Base-by-base conservation (phyloP, 2,797 vertebrate species). In the Pangasius krempfi region DNA sequence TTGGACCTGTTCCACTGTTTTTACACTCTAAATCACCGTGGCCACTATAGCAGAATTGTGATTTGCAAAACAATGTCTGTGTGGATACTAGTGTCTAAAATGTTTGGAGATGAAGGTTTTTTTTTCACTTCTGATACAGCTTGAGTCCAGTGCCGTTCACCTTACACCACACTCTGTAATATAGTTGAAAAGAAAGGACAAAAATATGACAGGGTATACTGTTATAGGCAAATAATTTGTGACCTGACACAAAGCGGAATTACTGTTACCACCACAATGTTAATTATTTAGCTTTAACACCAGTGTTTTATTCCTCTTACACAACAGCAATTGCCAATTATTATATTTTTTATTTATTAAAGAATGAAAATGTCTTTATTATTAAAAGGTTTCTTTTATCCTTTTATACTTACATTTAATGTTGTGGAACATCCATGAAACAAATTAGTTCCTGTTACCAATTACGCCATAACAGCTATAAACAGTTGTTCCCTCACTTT, bases 1-100 rank as follows among this genome's bases (percentile, higher is more conserved):
- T 75, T 52, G 68, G 70, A 84, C 27, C 73, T 22, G 54, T 20
- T 58, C 79, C 79, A 81, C 20, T 60, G 79, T 58, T 81, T 81
- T 58, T 37, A 60, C 54, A 27, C 54, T 37, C 54, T 44, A 58
- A 58, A 58, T 30, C 14, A 52, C 47, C 6, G 13, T 52, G 18
- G 14, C 5, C 50, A 78, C 78, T 58, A 22, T 37, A 33, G 30
- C 18, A 58, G 30, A 16, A 37, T 80, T 5, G 8, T 54, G 6
- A 30, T 79, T 54, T 54, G 50, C 76, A 54, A 54, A 76, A 76
- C 25, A 14, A 50, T 5, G 5, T 78, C 25, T 52, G 2, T 52
- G 27, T 52, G 13, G 10, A 22, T 22, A 47, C 0, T 75, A 75
- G 4, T 1, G 4, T 44, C 8, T 54, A 79, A 52, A 79, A 54